Evolutionary conservation across 2,113 vertebrate genomes (phyloP).

Genomic region (Cryptoleucopteryx plumbea): DNA sequence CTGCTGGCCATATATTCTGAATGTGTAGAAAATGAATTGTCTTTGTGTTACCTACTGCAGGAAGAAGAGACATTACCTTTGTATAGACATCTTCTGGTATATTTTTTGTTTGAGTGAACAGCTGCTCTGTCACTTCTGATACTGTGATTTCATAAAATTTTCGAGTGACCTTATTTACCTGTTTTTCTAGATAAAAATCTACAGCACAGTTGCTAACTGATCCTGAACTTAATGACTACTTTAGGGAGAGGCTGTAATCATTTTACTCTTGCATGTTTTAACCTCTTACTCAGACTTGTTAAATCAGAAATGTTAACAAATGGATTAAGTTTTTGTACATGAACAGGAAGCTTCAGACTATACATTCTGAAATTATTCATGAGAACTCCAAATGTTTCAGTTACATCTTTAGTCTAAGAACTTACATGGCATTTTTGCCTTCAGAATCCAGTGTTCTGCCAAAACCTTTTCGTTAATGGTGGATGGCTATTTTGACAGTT

Average conservation of each 20-base stretch:
- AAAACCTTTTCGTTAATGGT: not conserved
- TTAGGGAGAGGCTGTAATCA: slow-evolving; percentile 15
- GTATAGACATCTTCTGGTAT: not conserved
- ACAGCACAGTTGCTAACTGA: not conserved
- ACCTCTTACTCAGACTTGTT: not conserved
- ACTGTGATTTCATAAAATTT: not conserved
- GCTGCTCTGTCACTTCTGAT: not conserved
- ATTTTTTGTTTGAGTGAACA: not conserved
- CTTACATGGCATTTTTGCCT: not conserved
- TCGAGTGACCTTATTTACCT: not conserved
- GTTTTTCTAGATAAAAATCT: not conserved
- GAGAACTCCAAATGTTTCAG: not conserved
- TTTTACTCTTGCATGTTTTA: not conserved
- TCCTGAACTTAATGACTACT: not conserved
- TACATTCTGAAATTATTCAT: not conserved
- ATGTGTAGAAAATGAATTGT: not conserved
- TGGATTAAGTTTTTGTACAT: not conserved
- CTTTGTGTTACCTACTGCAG: not conserved
- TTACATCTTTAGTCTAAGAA: not conserved
- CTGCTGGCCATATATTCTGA: not conserved
- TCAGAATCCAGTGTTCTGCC: not conserved
- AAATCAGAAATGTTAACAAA: not conserved
- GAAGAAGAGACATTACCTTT: not conserved
- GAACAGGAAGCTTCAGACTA: not conserved
- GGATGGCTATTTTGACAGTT: not conserved